A percentile compares a stretch with the other conserved stretches of the same genome.
These are phyloP conservation scores for Gobio occitaniae DNA, from an alignment of 2,797 vertebrate genomes.

Conservation along the genomic window DNA sequence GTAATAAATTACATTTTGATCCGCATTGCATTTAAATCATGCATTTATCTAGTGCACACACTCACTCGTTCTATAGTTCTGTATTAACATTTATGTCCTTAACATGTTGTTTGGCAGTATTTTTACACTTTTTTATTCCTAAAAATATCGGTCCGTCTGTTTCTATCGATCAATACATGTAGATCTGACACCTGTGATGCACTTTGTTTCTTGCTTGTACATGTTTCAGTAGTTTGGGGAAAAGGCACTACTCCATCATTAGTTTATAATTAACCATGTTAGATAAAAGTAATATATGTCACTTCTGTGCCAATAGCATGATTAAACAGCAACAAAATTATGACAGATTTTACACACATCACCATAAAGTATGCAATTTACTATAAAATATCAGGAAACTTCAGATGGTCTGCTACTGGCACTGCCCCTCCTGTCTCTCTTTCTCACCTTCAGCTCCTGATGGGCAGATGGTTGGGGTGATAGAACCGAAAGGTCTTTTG, in stretches of 20 bases:
- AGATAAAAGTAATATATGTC: neutral
- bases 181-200: neutral
- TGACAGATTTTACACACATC: neutral
- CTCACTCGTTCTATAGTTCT: neutral
- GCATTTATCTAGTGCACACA: neutral
- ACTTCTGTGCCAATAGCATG: neutral
- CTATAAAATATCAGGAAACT: neutral
- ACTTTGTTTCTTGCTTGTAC: neutral
- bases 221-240: neutral
- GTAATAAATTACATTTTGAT: neutral
- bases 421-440: slow-evolving; percentile 11
- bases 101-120: neutral
- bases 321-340: neutral
- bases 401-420: neutral
- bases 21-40: neutral
- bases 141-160: neutral
- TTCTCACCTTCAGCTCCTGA: slow-evolving; percentile 24
- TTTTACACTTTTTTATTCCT: neutral
- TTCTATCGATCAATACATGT: neutral
- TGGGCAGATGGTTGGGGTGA: slow-evolving; percentile 27
- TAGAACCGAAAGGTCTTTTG: slow-evolving; percentile 27
- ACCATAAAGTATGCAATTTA: neutral
- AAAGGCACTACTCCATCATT: neutral
- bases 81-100: neutral
- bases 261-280: neutral